Percentiles rank a stretch among this genome's conserved stretches.
Evolutionary conservation across 2,888 invertebrate species (phyloP).

Genomic region (Alloplasta piceator): DNA sequence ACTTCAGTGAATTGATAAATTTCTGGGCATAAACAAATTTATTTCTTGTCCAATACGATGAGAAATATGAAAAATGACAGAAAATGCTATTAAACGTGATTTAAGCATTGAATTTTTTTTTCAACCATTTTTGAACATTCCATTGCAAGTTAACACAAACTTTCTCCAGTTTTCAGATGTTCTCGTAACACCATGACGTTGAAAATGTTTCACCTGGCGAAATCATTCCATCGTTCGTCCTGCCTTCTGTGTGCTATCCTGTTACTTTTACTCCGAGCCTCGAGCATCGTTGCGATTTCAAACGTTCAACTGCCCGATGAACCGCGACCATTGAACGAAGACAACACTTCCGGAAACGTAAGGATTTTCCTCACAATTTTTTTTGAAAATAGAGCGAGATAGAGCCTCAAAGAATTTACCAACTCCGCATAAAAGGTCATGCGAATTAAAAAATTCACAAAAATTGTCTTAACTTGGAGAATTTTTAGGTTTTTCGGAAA

Average conservation of each 20-base stretch:
- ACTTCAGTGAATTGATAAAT: too few species aligned
- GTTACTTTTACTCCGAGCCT: constrained; percentile 15
- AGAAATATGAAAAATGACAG: too few species aligned
- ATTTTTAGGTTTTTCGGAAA: too few species aligned
- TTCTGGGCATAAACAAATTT: too few species aligned
- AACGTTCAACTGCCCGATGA: constrained; percentile 11
- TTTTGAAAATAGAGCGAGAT: too few species aligned
- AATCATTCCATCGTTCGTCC: neutral
- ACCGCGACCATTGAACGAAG: constrained; percentile 29
- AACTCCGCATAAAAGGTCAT: too few species aligned
- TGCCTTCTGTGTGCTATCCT: constrained; percentile 18
- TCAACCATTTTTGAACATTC: neutral
- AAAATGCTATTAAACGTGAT: too few species aligned
- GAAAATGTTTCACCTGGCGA: constrained; percentile 5
- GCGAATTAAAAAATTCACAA: too few species aligned
- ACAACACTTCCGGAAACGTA: constrained; percentile 38
- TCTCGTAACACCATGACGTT: constrained; percentile 1
- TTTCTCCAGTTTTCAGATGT: neutral
- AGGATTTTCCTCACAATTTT: constrained; percentile 28
- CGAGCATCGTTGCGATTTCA: neutral
- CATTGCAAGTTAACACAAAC: neutral
- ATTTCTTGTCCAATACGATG: too few species aligned
- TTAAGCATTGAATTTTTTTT: neutral
- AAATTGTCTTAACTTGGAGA: too few species aligned
- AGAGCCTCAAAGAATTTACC: too few species aligned